Evolutionary conservation across 2,797 vertebrate genomes (phyloP).

Genomic region (Semaprochilodus insignis): DNA sequence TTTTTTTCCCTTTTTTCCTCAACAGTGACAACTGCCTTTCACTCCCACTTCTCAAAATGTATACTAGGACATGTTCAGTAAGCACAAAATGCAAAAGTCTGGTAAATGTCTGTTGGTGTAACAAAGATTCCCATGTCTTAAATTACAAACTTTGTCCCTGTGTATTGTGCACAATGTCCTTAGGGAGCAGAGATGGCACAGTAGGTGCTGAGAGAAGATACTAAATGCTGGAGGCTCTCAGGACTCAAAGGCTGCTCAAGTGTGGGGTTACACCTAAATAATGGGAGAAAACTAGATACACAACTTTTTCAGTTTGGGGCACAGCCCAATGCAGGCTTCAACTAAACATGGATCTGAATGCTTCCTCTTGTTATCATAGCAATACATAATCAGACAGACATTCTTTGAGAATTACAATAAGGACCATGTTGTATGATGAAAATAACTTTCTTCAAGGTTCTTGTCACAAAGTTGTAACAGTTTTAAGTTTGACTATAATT

Average conservation of each 20-base stretch:
- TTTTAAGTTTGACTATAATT: too few relatives aligned
- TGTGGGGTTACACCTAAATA: conserved; percentile 27
- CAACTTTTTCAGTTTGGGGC: neutral
- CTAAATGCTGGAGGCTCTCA: neutral
- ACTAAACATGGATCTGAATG: neutral
- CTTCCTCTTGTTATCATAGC: neutral
- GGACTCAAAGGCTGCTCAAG: neutral
- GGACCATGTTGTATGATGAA: too few relatives aligned
- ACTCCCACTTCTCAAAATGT: neutral
- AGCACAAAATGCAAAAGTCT: neutral
- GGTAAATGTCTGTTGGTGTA: neutral
- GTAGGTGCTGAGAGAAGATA: conserved; percentile 11
- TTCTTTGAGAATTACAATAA: neutral
- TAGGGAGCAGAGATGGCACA: conserved; percentile 14
- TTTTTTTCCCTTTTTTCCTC: conserved; percentile 7
- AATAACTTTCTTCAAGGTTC: too few relatives aligned
- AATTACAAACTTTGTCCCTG: conserved; percentile 31
- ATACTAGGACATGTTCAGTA: conserved; percentile 8
- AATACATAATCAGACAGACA: neutral
- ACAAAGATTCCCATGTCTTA: neutral
- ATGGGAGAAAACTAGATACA: neutral
- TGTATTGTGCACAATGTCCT: conserved; percentile 16
- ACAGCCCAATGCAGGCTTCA: neutral
- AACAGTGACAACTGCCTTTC: conserved; percentile 25
- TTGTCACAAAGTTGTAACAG: too few relatives aligned